Base-by-base conservation (phyloP, 2,797 vertebrate species). In the Lates japonicus region DNA sequence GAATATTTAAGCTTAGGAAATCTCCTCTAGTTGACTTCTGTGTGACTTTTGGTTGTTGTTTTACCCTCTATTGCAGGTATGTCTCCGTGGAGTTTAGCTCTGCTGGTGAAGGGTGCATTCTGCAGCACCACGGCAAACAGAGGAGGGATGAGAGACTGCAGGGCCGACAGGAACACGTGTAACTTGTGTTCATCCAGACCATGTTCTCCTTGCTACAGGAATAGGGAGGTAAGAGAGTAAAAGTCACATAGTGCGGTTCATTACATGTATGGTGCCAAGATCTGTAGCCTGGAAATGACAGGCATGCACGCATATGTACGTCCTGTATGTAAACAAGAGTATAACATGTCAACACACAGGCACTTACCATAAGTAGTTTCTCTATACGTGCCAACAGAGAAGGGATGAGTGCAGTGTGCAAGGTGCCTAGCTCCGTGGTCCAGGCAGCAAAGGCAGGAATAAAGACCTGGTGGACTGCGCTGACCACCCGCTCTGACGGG, bases 381-480 rank as follows among this genome's bases (percentile, higher is more conserved):
- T 99, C 98, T 76, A 99, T 99, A 87, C 98, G 98, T 82, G 89
- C 95, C 84, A 99, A 94, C 76, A 99, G 95, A 19, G 97, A 98
- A 80, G 98, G 98, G 82, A 99, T 96, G 73, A 99, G 98, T 86
- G 97, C 95, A 74, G 95, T 96, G 75, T 99, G 96, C 81, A 99
- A 89, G 73, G 96, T 97, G 78, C 97, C 97, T 82, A 99, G 92
- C 90, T 99, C 98, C 77, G 97, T 97, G 63, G 97, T 97, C 98
- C 98, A 99, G 71, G 98, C 98, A 88, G 98, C 97, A 0, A 99
- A 99, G 58, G 98, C 98, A 69, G 98, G 98, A 87, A 99, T 96
- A 93, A 99, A 99, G 25, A 99, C 98, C 92, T 99, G 98, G 92
- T 99, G 98, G 52, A 98, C 98, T 57, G 98, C 97, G 90, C 92